These are phyloP conservation scores for Seira musarum DNA, from an alignment of 2,888 invertebrate genomes.

Conservation along the genomic window DNA sequence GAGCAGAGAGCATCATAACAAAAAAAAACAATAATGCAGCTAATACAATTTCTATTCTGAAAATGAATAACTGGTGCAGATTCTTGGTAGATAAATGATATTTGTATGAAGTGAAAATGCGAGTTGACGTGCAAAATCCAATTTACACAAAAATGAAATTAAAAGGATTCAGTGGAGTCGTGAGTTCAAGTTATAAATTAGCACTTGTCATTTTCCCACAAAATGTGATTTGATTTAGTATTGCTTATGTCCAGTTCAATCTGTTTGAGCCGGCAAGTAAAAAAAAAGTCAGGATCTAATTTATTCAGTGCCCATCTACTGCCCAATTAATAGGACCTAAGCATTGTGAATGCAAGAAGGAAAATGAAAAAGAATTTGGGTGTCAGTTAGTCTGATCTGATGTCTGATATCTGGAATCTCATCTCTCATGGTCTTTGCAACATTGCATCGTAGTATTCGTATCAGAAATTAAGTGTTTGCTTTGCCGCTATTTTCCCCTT, in stretches of 20 bases:
- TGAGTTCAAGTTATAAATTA: not conserved
- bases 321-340: no score
- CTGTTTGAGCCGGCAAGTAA: no score
- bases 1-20: not conserved
- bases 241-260: no score
- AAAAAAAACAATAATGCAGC: not conserved
- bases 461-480: not conserved
- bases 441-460: not conserved
- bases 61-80: not conserved
- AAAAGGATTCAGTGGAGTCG: no score
- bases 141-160: not conserved
- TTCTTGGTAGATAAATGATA: not conserved
- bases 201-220: not conserved
- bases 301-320: no score
- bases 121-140: not conserved
- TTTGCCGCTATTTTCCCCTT: slow-evolving; percentile 16
- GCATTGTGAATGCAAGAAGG: no score
- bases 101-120: not conserved
- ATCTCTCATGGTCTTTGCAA: no score
- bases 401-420: no score
- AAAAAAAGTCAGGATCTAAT: no score
- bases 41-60: not conserved
- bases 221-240: not conserved
- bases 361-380: no score
- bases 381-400: no score